A percentile compares a stretch with the other conserved stretches of the same genome.
These are phyloP conservation scores for Chrysomallon squamiferum DNA, from an alignment of 1,140 invertebrate genomes.

Conservation along the genomic window DNA sequence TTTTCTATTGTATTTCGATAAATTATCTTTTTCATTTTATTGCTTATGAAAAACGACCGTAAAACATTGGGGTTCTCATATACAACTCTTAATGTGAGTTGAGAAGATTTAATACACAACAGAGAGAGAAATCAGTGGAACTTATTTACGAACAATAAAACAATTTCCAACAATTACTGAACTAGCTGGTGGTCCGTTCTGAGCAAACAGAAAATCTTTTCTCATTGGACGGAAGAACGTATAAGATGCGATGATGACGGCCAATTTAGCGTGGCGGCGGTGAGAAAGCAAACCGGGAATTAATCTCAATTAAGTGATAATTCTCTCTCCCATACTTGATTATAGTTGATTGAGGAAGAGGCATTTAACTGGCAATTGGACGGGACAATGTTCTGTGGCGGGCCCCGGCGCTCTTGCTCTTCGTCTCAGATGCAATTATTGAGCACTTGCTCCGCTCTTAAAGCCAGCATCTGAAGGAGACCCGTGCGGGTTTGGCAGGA, in stretches of 20 bases:
- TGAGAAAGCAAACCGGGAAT: conserved; percentile 3
- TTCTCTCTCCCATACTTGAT: conserved; percentile 9
- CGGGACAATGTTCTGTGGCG: not conserved
- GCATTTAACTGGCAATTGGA: conserved; percentile 7
- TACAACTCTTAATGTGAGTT: too few relatives aligned
- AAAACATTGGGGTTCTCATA: too few relatives aligned
- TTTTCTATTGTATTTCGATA: too few relatives aligned
- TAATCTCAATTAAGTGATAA: conserved; percentile 21
- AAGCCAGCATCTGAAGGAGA: not conserved
- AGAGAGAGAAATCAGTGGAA: too few relatives aligned
- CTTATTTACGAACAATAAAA: too few relatives aligned
- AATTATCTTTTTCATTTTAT: too few relatives aligned
- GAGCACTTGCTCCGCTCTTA: not conserved
- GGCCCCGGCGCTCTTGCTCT: not conserved
- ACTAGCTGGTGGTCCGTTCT: too few relatives aligned
- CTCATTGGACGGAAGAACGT: not conserved
- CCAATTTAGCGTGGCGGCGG: not conserved
- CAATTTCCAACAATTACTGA: too few relatives aligned
- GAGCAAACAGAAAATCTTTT: too few relatives aligned
- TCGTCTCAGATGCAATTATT: conserved; percentile 7
- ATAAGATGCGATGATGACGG: not conserved
- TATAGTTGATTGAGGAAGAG: conserved; percentile 13
- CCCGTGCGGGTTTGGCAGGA: not conserved
- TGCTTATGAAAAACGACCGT: too few relatives aligned
- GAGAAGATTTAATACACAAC: too few relatives aligned